Evolutionary conservation across 1,140 invertebrate species (phyloP), one percentile per base, ranked within the genome.

Genomic region (Trypoxylus dichotomus): DNA sequence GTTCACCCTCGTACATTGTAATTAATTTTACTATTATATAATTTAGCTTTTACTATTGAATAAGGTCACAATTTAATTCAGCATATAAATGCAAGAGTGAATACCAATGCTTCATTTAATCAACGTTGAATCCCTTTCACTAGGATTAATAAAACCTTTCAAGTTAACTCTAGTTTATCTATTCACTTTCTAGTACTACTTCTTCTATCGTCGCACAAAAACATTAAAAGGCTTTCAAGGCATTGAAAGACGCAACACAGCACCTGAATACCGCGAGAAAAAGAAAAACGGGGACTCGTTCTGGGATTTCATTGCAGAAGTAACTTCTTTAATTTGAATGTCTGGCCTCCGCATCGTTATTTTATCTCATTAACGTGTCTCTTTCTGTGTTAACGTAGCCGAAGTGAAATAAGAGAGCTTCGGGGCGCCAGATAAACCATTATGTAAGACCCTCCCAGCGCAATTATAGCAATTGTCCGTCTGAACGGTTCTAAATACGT

Each of bases 381-480:
- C 60, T 29, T 68, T 68, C 11, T 24, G 60, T 24, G 60, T 68
- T 68, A 68, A 24, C 60, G 27, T 68, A 24, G 24, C 21, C 27
- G 60, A 19, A 68, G 15, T 24, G 60, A 15, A 24, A 29, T 19
- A 68, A 68, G 60, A 68, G 24, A 13, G 11, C 27, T 24, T 29
- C 27, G 60, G 27, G 60, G 21, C 24, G 32, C 60, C 24, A 10
- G 60, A 68, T 68, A 68, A 68, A 68, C 60, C 60, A 68, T 68
- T 68, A 68, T 29, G 60, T 27, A 68, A 21, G 24, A 27, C 27
- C 60, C 19, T 25, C 60, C 60, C 60, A 68, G 24, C 60, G 60
- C 60, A 68, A 68, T 68, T 68, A 68, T 29, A 68, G 60, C 60
- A 68, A 68, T 68, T 68, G 60, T 68, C 60, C 60, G 60, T 68